A percentile compares a stretch with the other conserved stretches of the same genome.
Evolutionary conservation across 2,888 invertebrate species (phyloP).

Genomic region (Microplitis deprimator): DNA sequence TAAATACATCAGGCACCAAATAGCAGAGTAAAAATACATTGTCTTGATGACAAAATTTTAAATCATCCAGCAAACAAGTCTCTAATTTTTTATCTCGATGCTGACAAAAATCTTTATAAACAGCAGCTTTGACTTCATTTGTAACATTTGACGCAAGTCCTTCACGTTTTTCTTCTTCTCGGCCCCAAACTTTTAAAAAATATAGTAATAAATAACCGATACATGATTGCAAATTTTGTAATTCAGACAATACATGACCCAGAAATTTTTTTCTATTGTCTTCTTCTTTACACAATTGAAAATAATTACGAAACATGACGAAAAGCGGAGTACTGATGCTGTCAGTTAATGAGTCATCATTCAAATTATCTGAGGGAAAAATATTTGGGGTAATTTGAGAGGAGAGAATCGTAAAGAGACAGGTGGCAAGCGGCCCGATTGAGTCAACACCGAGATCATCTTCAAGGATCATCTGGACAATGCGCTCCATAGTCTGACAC

Average conservation of each 20-base stretch:
- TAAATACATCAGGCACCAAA: conserved; percentile 93
- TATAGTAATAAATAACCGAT: conserved; percentile 91
- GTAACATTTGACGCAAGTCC: conserved; percentile 66
- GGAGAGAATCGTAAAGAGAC: conserved; percentile 75
- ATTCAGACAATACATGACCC: conserved; percentile 84
- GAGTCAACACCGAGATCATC: conserved; percentile 77
- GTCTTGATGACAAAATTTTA: conserved; percentile 89
- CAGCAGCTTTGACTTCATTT: conserved; percentile 82
- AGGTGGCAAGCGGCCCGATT: conserved; percentile 74
- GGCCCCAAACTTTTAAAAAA: conserved; percentile 86
- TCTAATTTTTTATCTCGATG: conserved; percentile 83
- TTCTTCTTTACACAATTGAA: conserved; percentile 79
- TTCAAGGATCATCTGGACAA: conserved; percentile 77
- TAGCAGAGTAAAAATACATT: conserved; percentile 92
- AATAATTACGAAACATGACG: conserved; percentile 88
- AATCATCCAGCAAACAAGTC: conserved; percentile 83
- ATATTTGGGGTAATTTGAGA: conserved; percentile 74
- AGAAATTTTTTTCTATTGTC: conserved; percentile 85
- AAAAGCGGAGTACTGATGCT: conserved; percentile 89
- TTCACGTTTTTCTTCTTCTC: conserved; percentile 73
- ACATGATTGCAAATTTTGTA: conserved; percentile 77
- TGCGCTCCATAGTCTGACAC: conserved; percentile 78
- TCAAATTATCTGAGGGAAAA: conserved; percentile 75
- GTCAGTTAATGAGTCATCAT: conserved; percentile 77
- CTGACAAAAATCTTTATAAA: conserved; percentile 92